Evolutionary conservation across 1,140 invertebrate species (phyloP).

Genomic region (Drosophila ambigua): DNA sequence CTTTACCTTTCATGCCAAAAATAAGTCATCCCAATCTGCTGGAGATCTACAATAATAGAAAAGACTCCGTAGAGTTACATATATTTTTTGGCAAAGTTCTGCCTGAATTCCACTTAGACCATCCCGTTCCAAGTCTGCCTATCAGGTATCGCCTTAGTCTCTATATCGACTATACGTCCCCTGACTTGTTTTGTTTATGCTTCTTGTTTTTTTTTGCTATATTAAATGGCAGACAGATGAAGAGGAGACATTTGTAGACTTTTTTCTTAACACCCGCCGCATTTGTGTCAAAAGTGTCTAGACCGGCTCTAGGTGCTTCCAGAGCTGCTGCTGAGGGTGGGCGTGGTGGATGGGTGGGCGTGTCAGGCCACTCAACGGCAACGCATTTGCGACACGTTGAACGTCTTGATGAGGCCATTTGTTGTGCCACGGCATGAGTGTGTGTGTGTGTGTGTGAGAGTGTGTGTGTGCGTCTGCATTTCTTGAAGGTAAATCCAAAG

Average conservation of each 20-base stretch:
- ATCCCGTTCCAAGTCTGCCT: no score
- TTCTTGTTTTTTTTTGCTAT: constrained; percentile 34
- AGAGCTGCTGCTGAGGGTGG: constrained; percentile 29
- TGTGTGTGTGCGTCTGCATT: constrained; percentile 12
- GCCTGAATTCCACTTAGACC: no score
- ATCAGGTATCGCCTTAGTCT: no score
- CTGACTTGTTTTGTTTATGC: constrained; percentile 25
- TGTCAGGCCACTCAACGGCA: constrained; percentile 55
- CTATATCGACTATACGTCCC: no score
- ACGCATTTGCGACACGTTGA: constrained; percentile 68
- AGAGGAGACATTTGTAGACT: constrained; percentile 53
- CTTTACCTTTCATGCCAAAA: no score
- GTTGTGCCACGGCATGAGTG: constrained; percentile 29
- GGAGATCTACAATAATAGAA: no score
- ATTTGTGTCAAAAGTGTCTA: constrained; percentile 82
- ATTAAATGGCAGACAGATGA: constrained; percentile 69
- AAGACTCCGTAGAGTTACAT: no score
- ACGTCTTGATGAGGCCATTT: constrained; percentile 68
- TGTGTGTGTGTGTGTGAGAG: constrained; percentile 1
- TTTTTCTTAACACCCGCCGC: constrained; percentile 61
- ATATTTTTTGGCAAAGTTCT: no score
- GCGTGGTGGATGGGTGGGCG: constrained; percentile 16
- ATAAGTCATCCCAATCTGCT: no score
- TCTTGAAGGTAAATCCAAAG: constrained; percentile 30
- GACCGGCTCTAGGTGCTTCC: constrained; percentile 57